A percentile compares a stretch with the other conserved stretches of the same genome.
Conservation (phyloP, 2,888 invertebrate species). For the Dinocampus coccinellae region DNA sequence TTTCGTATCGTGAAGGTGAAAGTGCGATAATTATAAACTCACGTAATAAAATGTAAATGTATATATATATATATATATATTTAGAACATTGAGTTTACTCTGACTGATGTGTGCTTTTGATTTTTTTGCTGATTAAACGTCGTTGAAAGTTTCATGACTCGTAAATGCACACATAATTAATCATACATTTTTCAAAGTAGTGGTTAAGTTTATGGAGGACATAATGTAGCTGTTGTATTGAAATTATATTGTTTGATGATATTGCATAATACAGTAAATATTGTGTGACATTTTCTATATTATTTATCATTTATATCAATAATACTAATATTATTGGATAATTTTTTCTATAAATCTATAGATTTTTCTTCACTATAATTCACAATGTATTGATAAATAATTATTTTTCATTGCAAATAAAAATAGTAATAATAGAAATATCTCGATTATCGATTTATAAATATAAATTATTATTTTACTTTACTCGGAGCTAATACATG, state of each 20-base stretch:
- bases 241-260: background rate
- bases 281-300: background rate
- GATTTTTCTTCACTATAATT: background rate
- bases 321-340: background rate
- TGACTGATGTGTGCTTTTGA: constrained; percentile 7
- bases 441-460: background rate
- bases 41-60: constrained; percentile 53
- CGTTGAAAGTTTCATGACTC: background rate
- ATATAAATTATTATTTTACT: background rate
- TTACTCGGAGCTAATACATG: too few relatives aligned
- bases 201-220: background rate
- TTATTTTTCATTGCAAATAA: too few relatives aligned
- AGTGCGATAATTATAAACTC: constrained; percentile 58
- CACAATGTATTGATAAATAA: too few relatives aligned
- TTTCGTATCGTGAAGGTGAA: constrained; percentile 56
- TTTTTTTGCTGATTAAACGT: constrained; percentile 7
- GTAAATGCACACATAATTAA: constrained; percentile 1
- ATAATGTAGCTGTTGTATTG: background rate
- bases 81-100: background rate
- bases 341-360: too few relatives aligned
- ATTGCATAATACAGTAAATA: background rate
- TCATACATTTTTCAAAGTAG: background rate
- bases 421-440: background rate
- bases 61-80: background rate
- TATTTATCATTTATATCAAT: background rate